Evolutionary conservation across 2,113 vertebrate genomes (phyloP).

Genomic region (Pipa parva): DNA sequence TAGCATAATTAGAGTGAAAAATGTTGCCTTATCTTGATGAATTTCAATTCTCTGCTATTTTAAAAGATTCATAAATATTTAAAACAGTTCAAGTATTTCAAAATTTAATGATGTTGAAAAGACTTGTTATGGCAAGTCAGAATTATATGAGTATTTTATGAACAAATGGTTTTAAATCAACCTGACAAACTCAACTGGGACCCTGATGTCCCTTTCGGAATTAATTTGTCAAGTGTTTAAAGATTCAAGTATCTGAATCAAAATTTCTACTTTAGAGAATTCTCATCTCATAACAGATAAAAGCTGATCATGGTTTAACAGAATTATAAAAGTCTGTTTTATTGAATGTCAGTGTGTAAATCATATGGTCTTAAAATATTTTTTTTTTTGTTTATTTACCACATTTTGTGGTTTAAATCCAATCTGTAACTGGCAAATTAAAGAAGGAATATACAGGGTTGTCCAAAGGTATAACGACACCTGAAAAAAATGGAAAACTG

Average conservation of each 20-base stretch:
- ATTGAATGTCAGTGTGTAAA: neutral
- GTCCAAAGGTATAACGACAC: too few species aligned
- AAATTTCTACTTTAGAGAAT: conserved; percentile 25
- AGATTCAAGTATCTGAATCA: conserved; percentile 19
- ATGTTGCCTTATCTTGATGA: conserved; percentile 36
- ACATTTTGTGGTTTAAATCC: too few species aligned
- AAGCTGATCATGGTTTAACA: conserved; percentile 24
- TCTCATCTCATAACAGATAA: conserved; percentile 16
- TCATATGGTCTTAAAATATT: too few species aligned
- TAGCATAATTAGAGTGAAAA: conserved; percentile 40
- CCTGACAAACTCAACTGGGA: conserved; percentile 41
- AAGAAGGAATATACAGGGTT: too few species aligned
- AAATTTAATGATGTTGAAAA: conserved; percentile 37
- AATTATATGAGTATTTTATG: conserved; percentile 39
- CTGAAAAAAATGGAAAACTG: too few species aligned
- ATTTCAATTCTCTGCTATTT: conserved; percentile 31
- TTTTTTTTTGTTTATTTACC: too few species aligned
- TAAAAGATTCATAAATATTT: conserved; percentile 43
- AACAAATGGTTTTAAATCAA: conserved; percentile 43
- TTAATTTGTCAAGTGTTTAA: conserved; percentile 41
- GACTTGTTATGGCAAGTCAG: conserved; percentile 33
- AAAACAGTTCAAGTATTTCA: conserved; percentile 42
- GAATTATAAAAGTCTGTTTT: conserved; percentile 11
- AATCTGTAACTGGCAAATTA: too few species aligned
- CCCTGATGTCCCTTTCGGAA: conserved; percentile 38